A percentile compares a stretch with the other conserved stretches of the same genome.
Conservation (phyloP, 37 sponge, comb jelly and placozoan species). For the Bolinopsis microptera region DNA sequence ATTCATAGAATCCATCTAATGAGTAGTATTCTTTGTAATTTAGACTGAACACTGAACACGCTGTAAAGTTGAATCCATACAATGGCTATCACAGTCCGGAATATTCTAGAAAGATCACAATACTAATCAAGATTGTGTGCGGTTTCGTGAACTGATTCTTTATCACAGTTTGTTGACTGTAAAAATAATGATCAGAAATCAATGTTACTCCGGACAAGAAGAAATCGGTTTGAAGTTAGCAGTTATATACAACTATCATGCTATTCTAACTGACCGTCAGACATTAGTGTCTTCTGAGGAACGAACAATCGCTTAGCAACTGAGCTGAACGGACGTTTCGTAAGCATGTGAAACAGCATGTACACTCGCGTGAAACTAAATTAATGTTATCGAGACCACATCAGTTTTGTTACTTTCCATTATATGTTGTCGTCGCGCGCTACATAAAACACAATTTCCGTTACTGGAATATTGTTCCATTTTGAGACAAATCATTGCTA, state of each 20-base stretch:
- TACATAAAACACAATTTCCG: not conserved
- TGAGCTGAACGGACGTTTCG: not conserved
- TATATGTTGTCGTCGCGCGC: not conserved
- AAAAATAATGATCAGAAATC: no score
- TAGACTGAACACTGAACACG: no score
- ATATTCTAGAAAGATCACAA: not conserved
- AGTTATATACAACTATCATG: no score
- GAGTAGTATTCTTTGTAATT: no score
- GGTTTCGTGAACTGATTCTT: no score
- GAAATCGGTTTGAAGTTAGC: no score
- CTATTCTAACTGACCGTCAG: no score
- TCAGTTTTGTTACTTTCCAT: not conserved
- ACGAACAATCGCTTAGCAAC: not conserved
- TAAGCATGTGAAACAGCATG: not conserved
- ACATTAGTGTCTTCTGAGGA: not conserved
- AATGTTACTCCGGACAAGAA: no score
- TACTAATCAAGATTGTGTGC: no score
- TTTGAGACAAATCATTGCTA: not conserved
- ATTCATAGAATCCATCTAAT: no score
- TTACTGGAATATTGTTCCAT: not conserved
- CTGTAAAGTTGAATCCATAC: not conserved
- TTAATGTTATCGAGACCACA: not conserved
- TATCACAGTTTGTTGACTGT: no score
- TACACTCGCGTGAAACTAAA: not conserved
- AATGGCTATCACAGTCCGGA: not conserved